phyloP scores from a whole-genome alignment of 2,797 vertebrate genomes.

The Poeciliopsis presidionis region DNA sequence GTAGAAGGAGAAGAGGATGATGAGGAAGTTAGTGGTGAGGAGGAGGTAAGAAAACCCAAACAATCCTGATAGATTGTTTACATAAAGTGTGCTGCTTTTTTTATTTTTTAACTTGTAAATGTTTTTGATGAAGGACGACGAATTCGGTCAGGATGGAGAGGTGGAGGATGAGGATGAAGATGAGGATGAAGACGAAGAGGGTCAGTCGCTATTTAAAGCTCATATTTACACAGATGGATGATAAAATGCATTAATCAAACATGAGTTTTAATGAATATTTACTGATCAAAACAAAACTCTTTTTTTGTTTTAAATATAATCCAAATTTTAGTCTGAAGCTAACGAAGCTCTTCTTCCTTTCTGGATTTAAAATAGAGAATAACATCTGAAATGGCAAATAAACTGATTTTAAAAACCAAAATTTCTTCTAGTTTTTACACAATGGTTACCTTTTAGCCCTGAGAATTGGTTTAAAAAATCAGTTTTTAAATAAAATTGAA shows the following conservation, averaged over 20 bases:
- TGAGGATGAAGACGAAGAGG: slow-evolving; percentile 80
- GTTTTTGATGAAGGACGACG: slow-evolving; percentile 82
- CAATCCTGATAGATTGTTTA: not conserved
- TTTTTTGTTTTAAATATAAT: not conserved
- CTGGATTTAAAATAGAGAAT: not conserved
- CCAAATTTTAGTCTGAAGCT: not conserved
- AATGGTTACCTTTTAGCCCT: too few species aligned
- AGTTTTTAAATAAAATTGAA: too few species aligned
- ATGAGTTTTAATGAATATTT: not conserved
- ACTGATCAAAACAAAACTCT: not conserved
- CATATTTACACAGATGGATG: not conserved
- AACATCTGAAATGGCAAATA: not conserved
- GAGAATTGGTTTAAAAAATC: too few species aligned
- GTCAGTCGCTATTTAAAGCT: slow-evolving; percentile 48
- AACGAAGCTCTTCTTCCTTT: not conserved
- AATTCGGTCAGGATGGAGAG: slow-evolving; percentile 86
- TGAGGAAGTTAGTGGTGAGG: slow-evolving; percentile 89
- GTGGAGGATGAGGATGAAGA: slow-evolving; percentile 87
- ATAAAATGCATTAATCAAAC: not conserved
- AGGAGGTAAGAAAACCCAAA: slow-evolving; percentile 74
- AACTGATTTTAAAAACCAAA: not conserved
- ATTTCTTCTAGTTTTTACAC: too few species aligned
- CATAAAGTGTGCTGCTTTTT: not conserved
- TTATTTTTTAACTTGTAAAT: not conserved
- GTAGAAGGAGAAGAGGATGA: slow-evolving; percentile 89